Percentiles rank a stretch among this genome's conserved stretches.
phyloP scores from a whole-genome alignment of 23 tunicate genomes.

The Ascidia mentula region DNA sequence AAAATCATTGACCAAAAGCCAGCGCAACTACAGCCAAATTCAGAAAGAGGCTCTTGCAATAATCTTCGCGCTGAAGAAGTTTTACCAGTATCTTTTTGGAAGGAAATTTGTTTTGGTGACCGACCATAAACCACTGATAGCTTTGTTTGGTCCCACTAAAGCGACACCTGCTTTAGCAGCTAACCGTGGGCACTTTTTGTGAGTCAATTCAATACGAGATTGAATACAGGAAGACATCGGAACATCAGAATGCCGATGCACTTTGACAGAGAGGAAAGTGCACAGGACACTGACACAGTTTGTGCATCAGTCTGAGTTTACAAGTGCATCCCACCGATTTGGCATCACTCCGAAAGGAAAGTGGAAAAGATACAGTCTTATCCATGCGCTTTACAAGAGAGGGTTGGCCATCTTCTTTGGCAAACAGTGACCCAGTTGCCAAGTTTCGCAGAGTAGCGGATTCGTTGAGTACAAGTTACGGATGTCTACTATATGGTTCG shows the following conservation, averaged over 20 bases:
- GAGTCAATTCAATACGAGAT: constrained; percentile 16
- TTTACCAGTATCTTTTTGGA: too few species aligned
- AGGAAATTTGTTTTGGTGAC: too few species aligned
- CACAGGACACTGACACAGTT: constrained; percentile 15
- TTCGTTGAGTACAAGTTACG: constrained; percentile 13
- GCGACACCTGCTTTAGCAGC: constrained; percentile 39
- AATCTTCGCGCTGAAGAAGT: too few species aligned
- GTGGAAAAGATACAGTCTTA: constrained; percentile 18
- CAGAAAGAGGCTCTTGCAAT: too few species aligned
- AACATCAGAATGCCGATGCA: constrained; percentile 37
- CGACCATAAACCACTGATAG: too few species aligned
- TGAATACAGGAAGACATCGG: constrained; percentile 18
- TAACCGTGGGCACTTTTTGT: constrained; percentile 33
- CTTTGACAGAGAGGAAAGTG: constrained; percentile 20
- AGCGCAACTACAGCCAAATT: too few species aligned
- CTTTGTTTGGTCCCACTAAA: too few species aligned
- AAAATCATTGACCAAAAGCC: too few species aligned
- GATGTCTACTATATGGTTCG: constrained; percentile 36
- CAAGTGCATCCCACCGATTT: constrained; percentile 33
- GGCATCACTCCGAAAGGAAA: constrained; percentile 7
- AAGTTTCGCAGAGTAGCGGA: constrained; percentile 17
- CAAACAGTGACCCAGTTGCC: not conserved
- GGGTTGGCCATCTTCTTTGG: constrained; percentile 28
- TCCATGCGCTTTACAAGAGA: constrained; percentile 22
- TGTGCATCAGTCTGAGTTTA: constrained; percentile 5